phyloP scores from a whole-genome alignment of 1,140 invertebrate species.

The Aradophagus sp. region DNA sequence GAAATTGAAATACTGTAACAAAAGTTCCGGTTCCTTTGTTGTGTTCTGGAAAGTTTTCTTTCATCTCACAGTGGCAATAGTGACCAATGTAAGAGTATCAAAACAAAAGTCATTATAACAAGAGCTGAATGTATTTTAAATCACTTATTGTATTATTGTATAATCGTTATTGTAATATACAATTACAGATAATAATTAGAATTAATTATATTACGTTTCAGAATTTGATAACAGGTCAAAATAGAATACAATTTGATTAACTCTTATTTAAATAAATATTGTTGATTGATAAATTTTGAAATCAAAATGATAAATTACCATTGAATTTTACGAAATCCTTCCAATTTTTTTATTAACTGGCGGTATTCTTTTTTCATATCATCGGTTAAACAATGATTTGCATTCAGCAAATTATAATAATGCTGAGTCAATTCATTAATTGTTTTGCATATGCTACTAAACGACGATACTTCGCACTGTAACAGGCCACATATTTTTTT shows the following conservation, averaged over 20 bases:
- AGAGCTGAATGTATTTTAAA: too few species aligned
- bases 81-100: too few species aligned
- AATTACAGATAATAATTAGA: not conserved
- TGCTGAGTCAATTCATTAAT: constrained; percentile 65
- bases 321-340: constrained; percentile 72
- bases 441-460: constrained; percentile 61
- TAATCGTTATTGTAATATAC: too few species aligned
- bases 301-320: constrained; percentile 67
- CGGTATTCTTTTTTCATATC: constrained; percentile 68
- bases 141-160: too few species aligned
- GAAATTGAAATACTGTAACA: not conserved
- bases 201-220: not conserved
- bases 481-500: constrained; percentile 66
- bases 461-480: constrained; percentile 67
- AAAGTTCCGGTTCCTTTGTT: too few species aligned
- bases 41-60: too few species aligned
- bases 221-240: not conserved
- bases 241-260: too few species aligned
- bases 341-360: constrained; percentile 67
- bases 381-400: constrained; percentile 64
- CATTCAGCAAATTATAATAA: constrained; percentile 66
- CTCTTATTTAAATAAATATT: too few species aligned
- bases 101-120: too few species aligned
- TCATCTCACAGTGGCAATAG: too few species aligned
- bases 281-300: too few species aligned